Conservation (phyloP, 1,140 invertebrate species). For the Hormaphis cornu region DNA sequence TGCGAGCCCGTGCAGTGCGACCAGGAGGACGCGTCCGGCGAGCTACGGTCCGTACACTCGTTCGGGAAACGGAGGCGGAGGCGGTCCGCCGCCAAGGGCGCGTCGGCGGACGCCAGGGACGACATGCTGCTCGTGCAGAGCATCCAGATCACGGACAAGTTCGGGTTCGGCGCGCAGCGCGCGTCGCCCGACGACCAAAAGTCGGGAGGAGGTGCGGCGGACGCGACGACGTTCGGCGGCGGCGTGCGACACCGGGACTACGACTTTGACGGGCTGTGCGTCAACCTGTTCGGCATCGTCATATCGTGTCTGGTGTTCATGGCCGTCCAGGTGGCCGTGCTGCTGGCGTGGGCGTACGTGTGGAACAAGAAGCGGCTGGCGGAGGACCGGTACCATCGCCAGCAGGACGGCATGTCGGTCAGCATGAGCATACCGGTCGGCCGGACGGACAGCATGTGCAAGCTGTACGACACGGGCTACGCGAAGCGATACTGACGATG, state of each 20-base stretch:
- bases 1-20: slow-evolving; percentile 85
- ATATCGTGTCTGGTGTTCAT: slow-evolving; percentile 73
- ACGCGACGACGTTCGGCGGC: slow-evolving; percentile 34
- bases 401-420: slow-evolving; percentile 39
- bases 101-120: slow-evolving; percentile 50
- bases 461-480: slow-evolving; percentile 75
- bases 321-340: slow-evolving; percentile 67
- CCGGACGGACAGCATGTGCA: slow-evolving; percentile 68
- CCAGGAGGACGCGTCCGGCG: slow-evolving; percentile 65
- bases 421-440: slow-evolving; percentile 41
- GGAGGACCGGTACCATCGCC: background rate
- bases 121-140: slow-evolving; percentile 79
- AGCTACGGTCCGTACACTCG: slow-evolving; percentile 67
- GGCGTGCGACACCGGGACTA: slow-evolving; percentile 50
- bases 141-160: slow-evolving; percentile 87
- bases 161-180: slow-evolving; percentile 54
- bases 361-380: slow-evolving; percentile 53
- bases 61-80: slow-evolving; percentile 64
- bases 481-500: slow-evolving; percentile 73
- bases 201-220: slow-evolving; percentile 37
- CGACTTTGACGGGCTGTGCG: slow-evolving; percentile 52
- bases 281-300: slow-evolving; percentile 62
- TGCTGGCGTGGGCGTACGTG: slow-evolving; percentile 72
- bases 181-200: no score
- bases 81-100: slow-evolving; percentile 41